A percentile compares a stretch with the other conserved stretches of the same genome.
These are phyloP conservation scores for Patella ulyssiponensis DNA, from an alignment of 2,888 invertebrate genomes.

Conservation along the genomic window DNA sequence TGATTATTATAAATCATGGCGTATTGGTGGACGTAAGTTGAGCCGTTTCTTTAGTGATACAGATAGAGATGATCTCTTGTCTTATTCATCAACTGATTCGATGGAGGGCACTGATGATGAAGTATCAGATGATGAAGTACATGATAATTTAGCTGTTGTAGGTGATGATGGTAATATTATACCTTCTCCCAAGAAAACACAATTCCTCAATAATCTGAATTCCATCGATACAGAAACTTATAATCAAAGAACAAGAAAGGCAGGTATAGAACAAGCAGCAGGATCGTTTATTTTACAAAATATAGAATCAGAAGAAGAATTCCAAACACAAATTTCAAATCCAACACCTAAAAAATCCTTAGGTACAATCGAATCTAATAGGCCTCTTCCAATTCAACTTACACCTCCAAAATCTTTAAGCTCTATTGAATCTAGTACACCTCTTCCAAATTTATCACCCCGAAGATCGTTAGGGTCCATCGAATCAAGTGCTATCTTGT, in stretches of 20 bases:
- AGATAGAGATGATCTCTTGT: neutral
- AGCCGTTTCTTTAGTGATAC: conserved; percentile 9
- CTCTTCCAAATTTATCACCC: too few relatives aligned
- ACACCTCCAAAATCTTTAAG: too few relatives aligned
- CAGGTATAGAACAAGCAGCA: neutral
- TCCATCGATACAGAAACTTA: neutral
- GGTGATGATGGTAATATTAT: neutral
- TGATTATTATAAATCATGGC: neutral
- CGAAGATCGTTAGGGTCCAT: too few relatives aligned
- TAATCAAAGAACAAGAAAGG: neutral
- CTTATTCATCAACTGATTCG: neutral
- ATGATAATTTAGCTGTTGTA: neutral
- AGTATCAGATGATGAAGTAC: neutral
- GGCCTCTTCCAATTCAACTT: too few relatives aligned
- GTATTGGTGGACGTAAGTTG: neutral
- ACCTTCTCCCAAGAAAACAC: neutral
- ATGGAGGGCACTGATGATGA: neutral
- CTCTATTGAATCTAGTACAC: too few relatives aligned
- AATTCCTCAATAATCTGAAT: neutral
- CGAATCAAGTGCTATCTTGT: too few relatives aligned
- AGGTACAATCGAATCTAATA: too few relatives aligned
- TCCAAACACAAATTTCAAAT: too few relatives aligned
- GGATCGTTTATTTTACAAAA: conserved; percentile 4
- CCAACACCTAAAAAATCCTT: too few relatives aligned
- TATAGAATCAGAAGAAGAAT: neutral